Percentiles rank a stretch among this genome's conserved stretches.
Evolutionary conservation across 1,140 invertebrate genomes (phyloP).

Genomic region (Drosophila parvula): DNA sequence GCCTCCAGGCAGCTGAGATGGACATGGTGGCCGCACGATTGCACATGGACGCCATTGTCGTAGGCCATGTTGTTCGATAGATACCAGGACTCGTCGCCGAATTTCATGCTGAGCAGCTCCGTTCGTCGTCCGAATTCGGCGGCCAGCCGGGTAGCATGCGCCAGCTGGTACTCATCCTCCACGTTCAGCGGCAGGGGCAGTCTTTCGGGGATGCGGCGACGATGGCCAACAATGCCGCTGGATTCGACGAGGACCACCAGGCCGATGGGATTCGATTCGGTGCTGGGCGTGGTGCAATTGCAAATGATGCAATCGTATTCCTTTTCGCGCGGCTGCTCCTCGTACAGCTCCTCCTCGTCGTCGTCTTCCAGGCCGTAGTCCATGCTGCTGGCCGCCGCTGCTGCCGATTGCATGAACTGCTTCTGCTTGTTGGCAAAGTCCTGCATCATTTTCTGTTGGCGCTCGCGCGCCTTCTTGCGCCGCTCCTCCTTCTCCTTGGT

Average conservation of each 20-base stretch:
- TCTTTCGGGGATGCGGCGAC: slow-evolving; percentile 78
- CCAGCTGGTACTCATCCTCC: slow-evolving; percentile 68
- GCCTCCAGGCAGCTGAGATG: slow-evolving; percentile 96
- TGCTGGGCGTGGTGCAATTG: slow-evolving; percentile 94
- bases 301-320: slow-evolving; percentile 99
- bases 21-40: slow-evolving; percentile 97
- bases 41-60: slow-evolving; percentile 97
- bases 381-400: slow-evolving; percentile 88
- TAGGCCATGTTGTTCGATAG: slow-evolving; percentile 94
- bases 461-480: slow-evolving; percentile 92
- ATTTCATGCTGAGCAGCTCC: slow-evolving; percentile 72
- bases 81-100: slow-evolving; percentile 89
- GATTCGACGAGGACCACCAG: slow-evolving; percentile 91
- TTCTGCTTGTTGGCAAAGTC: slow-evolving; percentile 96
- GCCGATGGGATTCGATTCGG: slow-evolving; percentile 94
- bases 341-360: slow-evolving; percentile 88
- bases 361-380: slow-evolving; percentile 72
- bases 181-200: slow-evolving; percentile 69
- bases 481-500: slow-evolving; percentile 92
- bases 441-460: slow-evolving; percentile 95
- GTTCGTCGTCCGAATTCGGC: slow-evolving; percentile 76
- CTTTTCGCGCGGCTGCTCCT: slow-evolving; percentile 87
- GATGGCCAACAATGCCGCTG: slow-evolving; percentile 79
- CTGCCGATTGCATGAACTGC: slow-evolving; percentile 94
- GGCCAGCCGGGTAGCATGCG: slow-evolving; percentile 64